Evolutionary conservation across 2,888 invertebrate species (phyloP).

Genomic region (Melieria picta): DNA sequence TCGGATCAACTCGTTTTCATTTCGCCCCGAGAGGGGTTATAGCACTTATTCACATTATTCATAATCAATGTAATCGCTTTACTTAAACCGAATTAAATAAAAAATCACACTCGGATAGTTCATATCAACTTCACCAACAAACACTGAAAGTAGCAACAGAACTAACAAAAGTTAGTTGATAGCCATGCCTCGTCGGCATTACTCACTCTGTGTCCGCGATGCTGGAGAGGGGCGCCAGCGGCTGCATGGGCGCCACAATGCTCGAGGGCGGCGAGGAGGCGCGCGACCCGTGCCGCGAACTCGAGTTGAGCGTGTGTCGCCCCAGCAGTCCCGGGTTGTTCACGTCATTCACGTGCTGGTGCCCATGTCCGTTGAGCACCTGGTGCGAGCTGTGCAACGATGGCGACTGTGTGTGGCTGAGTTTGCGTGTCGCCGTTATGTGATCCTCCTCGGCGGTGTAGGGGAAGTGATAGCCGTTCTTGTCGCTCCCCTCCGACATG

Average conservation of each 20-base stretch:
- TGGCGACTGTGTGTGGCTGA: conserved; percentile 52
- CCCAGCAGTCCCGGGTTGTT: conserved; percentile 68
- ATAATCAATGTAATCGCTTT: no score
- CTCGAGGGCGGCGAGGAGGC: conserved; percentile 65
- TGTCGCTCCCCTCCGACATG: conserved; percentile 77
- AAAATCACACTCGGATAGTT: no score
- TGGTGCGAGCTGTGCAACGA: conserved; percentile 55
- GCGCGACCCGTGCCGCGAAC: conserved; percentile 63
- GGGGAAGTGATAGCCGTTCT: conserved; percentile 85
- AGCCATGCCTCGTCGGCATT: background rate
- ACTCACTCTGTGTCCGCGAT: conserved; percentile 76
- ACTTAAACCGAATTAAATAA: no score
- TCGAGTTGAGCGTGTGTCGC: conserved; percentile 55
- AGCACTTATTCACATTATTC: no score
- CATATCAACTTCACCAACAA: no score
- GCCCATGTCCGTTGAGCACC: conserved; percentile 45
- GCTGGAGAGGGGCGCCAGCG: conserved; percentile 72
- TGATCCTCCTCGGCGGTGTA: conserved; percentile 87
- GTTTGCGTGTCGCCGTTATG: conserved; percentile 64
- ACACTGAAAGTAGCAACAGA: no score
- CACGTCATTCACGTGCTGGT: conserved; percentile 67
- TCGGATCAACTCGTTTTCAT: no score
- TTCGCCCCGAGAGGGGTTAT: no score
- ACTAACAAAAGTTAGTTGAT: background rate
- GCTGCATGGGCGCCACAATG: conserved; percentile 69